Percentiles rank a stretch among this genome's conserved stretches.
phyloP scores from a whole-genome alignment of 2,797 vertebrate species.

The Serranus cabrilla region DNA sequence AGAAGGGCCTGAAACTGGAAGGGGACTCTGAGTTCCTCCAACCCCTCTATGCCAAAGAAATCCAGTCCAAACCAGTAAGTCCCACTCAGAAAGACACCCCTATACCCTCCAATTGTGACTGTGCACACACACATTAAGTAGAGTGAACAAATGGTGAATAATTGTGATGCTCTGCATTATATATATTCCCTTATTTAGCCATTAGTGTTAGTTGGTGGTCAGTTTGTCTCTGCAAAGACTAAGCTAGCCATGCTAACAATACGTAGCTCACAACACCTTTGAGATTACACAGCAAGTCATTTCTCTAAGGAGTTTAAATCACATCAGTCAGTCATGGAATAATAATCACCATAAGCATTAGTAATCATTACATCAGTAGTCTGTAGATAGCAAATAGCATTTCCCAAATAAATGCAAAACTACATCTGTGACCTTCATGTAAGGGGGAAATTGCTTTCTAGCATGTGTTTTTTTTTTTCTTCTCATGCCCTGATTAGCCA shows the following conservation, averaged over 20 bases:
- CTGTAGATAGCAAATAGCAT: not conserved
- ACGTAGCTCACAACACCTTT: not conserved
- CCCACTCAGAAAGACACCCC: not conserved
- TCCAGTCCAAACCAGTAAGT: constrained; percentile 97
- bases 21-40: constrained; percentile 98
- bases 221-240: not conserved
- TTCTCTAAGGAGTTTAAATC: not conserved
- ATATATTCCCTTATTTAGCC: not conserved
- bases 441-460: not conserved
- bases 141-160: too few relatives aligned
- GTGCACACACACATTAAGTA: not conserved
- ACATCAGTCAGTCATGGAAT: not conserved
- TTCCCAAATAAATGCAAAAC: not conserved
- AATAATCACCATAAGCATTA: not conserved
- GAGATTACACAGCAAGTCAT: not conserved
- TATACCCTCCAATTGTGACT: not conserved
- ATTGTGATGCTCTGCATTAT: not conserved
- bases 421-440: not conserved
- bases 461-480: too few relatives aligned
- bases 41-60: constrained; percentile 99
- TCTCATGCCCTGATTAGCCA: not conserved
- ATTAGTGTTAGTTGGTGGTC: not conserved
- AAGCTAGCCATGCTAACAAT: not conserved
- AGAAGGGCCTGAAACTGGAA: constrained; percentile 96
- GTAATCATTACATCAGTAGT: not conserved